A percentile compares a stretch with the other conserved stretches of the same genome.
These are phyloP conservation scores for Etheostoma cragini DNA, from an alignment of 2,113 vertebrate species.

Conservation along the genomic window DNA sequence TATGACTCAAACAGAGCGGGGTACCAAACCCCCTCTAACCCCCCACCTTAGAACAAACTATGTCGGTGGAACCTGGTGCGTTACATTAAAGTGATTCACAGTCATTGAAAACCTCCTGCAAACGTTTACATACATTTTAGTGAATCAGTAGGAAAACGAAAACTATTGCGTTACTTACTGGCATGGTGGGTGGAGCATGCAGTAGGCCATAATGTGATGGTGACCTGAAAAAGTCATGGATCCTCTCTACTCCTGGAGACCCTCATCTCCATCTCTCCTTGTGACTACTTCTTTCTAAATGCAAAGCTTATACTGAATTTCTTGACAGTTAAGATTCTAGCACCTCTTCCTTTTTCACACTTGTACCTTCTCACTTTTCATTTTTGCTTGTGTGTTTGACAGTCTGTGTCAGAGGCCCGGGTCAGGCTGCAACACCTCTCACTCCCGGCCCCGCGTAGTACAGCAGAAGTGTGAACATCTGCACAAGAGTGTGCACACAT, in stretches of 20 bases:
- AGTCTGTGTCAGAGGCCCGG: not conserved
- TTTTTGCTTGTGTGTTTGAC: not conserved
- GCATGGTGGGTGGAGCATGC: slow-evolving; percentile 35
- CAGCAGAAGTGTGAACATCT: slow-evolving; percentile 46
- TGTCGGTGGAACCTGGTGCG: not conserved
- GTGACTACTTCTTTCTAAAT: not conserved
- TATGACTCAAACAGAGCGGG: slow-evolving; percentile 69
- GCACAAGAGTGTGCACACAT: not conserved
- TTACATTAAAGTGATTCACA: slow-evolving; percentile 9
- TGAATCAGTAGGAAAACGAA: slow-evolving; percentile 9
- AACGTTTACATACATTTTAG: not conserved
- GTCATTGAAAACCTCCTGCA: not conserved
- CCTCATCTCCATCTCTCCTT: not conserved
- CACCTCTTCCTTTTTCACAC: slow-evolving; percentile 65
- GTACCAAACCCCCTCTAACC: slow-evolving; percentile 41
- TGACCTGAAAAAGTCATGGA: not conserved
- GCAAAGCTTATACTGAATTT: not conserved
- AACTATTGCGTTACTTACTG: slow-evolving; percentile 53
- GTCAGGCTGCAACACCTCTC: slow-evolving; percentile 38
- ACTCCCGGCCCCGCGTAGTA: not conserved
- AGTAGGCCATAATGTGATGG: not conserved
- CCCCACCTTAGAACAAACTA: slow-evolving; percentile 5
- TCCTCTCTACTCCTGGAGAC: not conserved
- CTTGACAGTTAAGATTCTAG: not conserved
- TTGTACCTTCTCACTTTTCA: slow-evolving; percentile 11